Evolutionary conservation across 2,797 vertebrate genomes (phyloP), one percentile per base, ranked within the genome.

Genomic region (Sebastes taczanowskii): DNA sequence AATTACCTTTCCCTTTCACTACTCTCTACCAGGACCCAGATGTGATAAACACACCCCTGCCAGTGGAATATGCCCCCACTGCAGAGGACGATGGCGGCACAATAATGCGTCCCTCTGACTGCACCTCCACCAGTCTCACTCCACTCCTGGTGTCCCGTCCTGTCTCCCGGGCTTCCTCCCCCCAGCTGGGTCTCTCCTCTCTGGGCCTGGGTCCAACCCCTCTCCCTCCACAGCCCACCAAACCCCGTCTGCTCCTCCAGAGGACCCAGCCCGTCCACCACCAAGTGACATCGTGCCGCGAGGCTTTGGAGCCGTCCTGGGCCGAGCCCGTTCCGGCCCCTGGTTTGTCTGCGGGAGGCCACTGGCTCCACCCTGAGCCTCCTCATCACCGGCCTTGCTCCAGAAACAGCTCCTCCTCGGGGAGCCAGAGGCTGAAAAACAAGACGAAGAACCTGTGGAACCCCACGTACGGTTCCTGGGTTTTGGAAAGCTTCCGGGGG

Each of bases 401-500:
- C 80, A 92, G 94, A 87, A 94, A 94, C 91, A 89, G 13, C 87
- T 94, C 94, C 80, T 95, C 89, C 61, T 96, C 95, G 25, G 91
- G 91, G 71, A 85, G 90, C 88, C 97, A 98, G 86, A 97, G 91
- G 94, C 88, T 97, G 84, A 97, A 97, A 90, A 98, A 98, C 93
- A 97, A 98, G 94, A 97, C 96, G 0, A 97, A 97, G 94, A 98
- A 97, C 75, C 95, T 98, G 81, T 99, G 97, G 97, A 98, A 99
- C 93, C 98, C 97, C 72, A 98, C 97, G 0, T 99, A 97, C 0
- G 97, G 96, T 42, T 98, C 98, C 0, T 98, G 97, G 97, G 95
- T 97, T 73, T 91, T 97, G 86, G 97, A 98, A 78, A 97, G 90
- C 86, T 95, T 95, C 77, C 93, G 90, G 30, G 91, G 93, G 22